Evolutionary conservation across 2,797 vertebrate genomes (phyloP), one percentile per base, ranked within the genome.

Genomic region (Arrhamphus sclerolepis): DNA sequence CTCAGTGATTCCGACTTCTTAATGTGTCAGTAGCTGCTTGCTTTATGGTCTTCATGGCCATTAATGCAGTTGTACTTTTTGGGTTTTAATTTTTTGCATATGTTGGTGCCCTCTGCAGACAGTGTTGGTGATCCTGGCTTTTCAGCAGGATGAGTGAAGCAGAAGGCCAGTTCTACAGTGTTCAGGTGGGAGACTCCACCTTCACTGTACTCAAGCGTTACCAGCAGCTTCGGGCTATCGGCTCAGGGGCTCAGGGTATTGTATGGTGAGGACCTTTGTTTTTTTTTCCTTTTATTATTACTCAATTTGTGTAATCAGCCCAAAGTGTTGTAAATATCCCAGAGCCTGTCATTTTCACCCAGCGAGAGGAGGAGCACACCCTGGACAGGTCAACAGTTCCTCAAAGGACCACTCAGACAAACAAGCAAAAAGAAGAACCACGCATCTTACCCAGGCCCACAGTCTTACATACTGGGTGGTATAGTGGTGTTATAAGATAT

Each of bases 141-240:
- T 73, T 83, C 72, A 74, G 89, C 89, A 92, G 86, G 93, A 98
- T 98, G 97, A 97, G 91, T 82, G 96, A 97, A 91, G 93, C 89
- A 60, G 96, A 97, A 50, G 91, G 93, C 65, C 96, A 96, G 5
- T 98, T 98, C 92, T 96, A 97, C 91, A 97, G 96, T 70, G 95
- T 97, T 62, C 96, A 98, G 92, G 97, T 98, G 92, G 97, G 96
- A 50, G 97, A 98, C 89, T 98, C 97, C 83, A 98, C 97, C 54
- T 98, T 98, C 91, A 96, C 95, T 3, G 96, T 98, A 9, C 91
- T 98, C 52, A 94, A 93, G 75, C 94, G 96, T 60, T 98, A 98
- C 87, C 94, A 98, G 84, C 95, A 98, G 70, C 91, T 98, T 75
- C 95, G 95, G 18, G 93, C 97, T 41, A 97, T 98, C 50, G 97